Evolutionary conservation across 2,113 vertebrate species (phyloP), one percentile per base, ranked within the genome.

Genomic region (Mionectes macconnelli): DNA sequence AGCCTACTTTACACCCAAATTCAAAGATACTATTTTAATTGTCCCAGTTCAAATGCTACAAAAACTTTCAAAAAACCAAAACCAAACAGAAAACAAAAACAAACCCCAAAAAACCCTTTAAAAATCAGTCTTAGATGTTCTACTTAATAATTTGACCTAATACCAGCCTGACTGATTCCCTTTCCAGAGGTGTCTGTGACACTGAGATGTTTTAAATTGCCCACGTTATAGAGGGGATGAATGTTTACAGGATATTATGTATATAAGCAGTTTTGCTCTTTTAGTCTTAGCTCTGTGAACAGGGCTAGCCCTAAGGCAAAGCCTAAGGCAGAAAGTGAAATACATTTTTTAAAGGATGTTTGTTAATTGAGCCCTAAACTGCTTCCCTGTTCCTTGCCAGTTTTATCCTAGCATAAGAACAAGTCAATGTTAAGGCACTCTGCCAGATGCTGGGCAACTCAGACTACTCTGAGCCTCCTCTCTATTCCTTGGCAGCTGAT

Each of bases 351-450:
- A 85, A 96, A 95, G 87, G 28, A 40, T 96, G 87, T 95, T 90
- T 94, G 86, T 90, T 95, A 96, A 96, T 90, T 82, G 76, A 95
- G 84, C 92, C 87, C 63, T 95, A 89, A 96, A 95, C 94, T 55
- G 44, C 44, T 94, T 96, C 60, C 66, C 57, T 91, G 49, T 78
- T 93, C 82, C 77, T 84, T 86, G 94, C 84, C 73, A 87, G 72
- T 77, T 95, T 95, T 90, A 85, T 53, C 55, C 53, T 84, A 83
- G 82, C 79, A 42, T 77, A 94, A 95, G 83, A 96, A 96, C 82
- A 97, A 97, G 91, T 85, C 70, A 77, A 76, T 44, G 79, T 83
- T 93, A 91, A 82, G 83, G 86, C 73, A 77, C 23, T 60, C 45
- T 84, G 84, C 90, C 93, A 94, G 70, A 91, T 89, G 57, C 62